Evolutionary conservation across 2,797 vertebrate genomes (phyloP), one percentile per base, ranked within the genome.

Genomic region (Malacoraja senta): DNA sequence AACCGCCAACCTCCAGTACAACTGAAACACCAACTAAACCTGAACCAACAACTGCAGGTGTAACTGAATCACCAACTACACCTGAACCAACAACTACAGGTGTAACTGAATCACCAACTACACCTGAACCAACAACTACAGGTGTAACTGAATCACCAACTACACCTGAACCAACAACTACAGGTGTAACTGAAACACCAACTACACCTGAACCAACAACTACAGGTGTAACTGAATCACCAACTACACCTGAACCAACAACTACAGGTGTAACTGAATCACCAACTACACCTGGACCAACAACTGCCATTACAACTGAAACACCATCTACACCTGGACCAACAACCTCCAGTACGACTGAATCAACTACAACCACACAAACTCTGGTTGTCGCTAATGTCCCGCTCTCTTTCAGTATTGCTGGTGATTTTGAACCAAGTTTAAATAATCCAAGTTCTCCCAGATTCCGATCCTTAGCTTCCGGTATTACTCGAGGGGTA

Each of bases 361-460:
- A 3, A 72, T 35, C 9, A 38, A 80, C 78, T 17, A 38, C 15
- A 0, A 17, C n/a, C 3, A 0, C 29, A 13, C 12, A 32, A 32
- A 80, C 78, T 2, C 38, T 2, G 38, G 38, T 1, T 38, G 38
- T 1, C 1, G 38, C 38, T 38, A 38, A 38, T 38, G 35, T 6
- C 7, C 4, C 15, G 3, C 12, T 91, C 13, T 1, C 0, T 10
- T 91, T 91, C 71, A 74, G 71, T 8, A 29, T 74, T 53, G 1
- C 1, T 1, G 1, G 17, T 0, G 6, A 1, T 0, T 91, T 91
- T 74, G 7, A 0, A 9, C 1, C 3, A 0, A 12, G 0, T 0
- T 53, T 91, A 72, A 24, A 0, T 0, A 0, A 91, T 74, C 2
- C 0, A 0, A 26, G 0, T 0, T 15, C 90, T 2, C 0, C 3